Conservation (phyloP, 2,797 vertebrate genomes). For the Tapera naevia region DNA sequence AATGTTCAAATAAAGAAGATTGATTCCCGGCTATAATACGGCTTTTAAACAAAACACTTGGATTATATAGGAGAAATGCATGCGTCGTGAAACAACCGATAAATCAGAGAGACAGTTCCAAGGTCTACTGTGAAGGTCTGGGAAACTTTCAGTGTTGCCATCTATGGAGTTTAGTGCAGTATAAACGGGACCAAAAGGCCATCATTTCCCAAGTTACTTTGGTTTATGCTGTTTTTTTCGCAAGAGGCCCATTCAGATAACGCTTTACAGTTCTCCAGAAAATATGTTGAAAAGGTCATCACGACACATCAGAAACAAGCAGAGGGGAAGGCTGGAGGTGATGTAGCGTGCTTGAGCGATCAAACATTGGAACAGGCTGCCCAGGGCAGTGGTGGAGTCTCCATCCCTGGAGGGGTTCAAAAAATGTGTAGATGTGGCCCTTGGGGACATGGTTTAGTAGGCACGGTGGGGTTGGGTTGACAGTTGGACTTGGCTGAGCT, state of each 20-base stretch:
- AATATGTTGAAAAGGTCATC: background rate
- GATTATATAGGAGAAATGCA: slow-evolving; percentile 38
- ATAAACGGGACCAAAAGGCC: slow-evolving; percentile 13
- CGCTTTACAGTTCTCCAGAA: background rate
- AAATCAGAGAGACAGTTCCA: slow-evolving; percentile 58
- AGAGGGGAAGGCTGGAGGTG: background rate
- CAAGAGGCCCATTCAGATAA: background rate
- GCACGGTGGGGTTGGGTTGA: too few relatives aligned
- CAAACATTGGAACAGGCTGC: too few relatives aligned
- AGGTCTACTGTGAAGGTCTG: slow-evolving; percentile 62
- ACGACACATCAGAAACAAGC: background rate
- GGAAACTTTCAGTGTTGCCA: slow-evolving; percentile 40
- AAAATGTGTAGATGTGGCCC: too few relatives aligned
- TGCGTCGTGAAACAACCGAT: slow-evolving; percentile 26
- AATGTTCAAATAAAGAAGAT: slow-evolving; percentile 63
- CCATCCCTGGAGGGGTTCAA: too few relatives aligned
- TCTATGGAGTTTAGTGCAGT: background rate
- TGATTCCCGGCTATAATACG: slow-evolving; percentile 41
- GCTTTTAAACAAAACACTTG: slow-evolving; percentile 38
- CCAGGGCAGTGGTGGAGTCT: too few relatives aligned
- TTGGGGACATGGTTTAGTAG: too few relatives aligned
- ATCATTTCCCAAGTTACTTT: background rate
- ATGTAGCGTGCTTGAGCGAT: background rate
- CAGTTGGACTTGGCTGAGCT: too few relatives aligned
- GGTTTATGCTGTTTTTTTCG: background rate